phyloP scores from a whole-genome alignment of 2,888 invertebrate species.

The Sphaerophoria taeniata region DNA sequence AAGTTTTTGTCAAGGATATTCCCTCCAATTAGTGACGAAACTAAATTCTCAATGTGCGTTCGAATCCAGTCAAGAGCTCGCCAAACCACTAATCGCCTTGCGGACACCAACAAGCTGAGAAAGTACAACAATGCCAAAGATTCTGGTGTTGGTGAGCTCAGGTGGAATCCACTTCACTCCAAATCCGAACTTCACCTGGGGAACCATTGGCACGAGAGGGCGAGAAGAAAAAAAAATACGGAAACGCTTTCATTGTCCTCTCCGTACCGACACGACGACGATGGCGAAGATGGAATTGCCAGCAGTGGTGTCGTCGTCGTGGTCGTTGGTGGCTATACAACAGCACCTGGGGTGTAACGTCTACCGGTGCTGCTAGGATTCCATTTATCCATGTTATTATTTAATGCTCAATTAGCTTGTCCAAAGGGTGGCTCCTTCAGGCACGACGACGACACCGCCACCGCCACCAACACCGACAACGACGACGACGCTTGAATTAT shows the following conservation, averaged over 20 bases:
- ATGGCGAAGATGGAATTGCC: conserved; percentile 38
- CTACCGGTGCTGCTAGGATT: conserved; percentile 53
- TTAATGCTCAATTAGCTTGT: conserved; percentile 74
- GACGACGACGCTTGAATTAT: conserved; percentile 50
- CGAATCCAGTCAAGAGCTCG: conserved; percentile 57
- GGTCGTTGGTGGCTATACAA: background rate
- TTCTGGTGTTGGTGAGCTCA: conserved; percentile 36
- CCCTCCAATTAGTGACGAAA: conserved; percentile 70
- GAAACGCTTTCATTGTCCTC: conserved; percentile 57
- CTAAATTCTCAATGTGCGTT: conserved; percentile 51
- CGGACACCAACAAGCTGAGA: conserved; percentile 12
- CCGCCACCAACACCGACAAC: background rate
- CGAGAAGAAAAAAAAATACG: conserved; percentile 25
- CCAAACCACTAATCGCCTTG: conserved; percentile 66
- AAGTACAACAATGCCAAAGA: background rate
- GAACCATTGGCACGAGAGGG: background rate
- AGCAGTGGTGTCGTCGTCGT: background rate
- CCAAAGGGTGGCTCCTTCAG: conserved; percentile 50
- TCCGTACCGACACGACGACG: background rate
- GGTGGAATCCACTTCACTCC: conserved; percentile 64
- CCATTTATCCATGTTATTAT: conserved; percentile 74
- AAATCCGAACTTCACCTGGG: conserved; percentile 70
- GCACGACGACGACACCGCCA: conserved; percentile 1
- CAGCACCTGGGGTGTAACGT: conserved; percentile 50
- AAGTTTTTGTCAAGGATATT: conserved; percentile 54